A percentile compares a stretch with the other conserved stretches of the same genome.
These are phyloP conservation scores for Glaucopsyche alexis DNA, from an alignment of 2,888 invertebrate species.

Conservation along the genomic window DNA sequence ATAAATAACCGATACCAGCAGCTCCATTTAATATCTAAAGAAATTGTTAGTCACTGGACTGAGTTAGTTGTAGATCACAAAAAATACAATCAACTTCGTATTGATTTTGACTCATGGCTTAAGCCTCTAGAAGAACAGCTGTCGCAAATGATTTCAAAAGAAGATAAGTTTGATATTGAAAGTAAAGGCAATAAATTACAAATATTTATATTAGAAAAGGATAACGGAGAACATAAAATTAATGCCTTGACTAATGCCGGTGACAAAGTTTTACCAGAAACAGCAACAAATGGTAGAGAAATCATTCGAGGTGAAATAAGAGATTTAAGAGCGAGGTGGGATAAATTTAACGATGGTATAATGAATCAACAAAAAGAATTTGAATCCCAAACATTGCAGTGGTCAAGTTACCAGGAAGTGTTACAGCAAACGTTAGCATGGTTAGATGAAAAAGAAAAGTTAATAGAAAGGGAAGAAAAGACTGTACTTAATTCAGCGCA, in stretches of 20 bases:
- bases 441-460: constrained; percentile 91
- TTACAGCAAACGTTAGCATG: constrained; percentile 90
- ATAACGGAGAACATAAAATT: constrained; percentile 90
- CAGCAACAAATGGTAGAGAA: constrained; percentile 94
- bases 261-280: constrained; percentile 95
- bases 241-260: constrained; percentile 87
- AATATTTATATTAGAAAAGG: constrained; percentile 87
- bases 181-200: constrained; percentile 85
- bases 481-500: constrained; percentile 88
- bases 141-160: constrained; percentile 82
- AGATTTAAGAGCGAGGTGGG: constrained; percentile 91
- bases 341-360: constrained; percentile 90
- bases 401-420: constrained; percentile 92
- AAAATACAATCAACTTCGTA: constrained; percentile 86
- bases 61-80: constrained; percentile 91
- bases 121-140: constrained; percentile 85
- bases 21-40: constrained; percentile 89
- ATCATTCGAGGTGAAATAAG: constrained; percentile 91
- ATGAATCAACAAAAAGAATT: constrained; percentile 91
- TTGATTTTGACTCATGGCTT: constrained; percentile 88
- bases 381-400: constrained; percentile 90
- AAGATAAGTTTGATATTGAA: constrained; percentile 83
- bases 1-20: constrained; percentile 93
- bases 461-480: constrained; percentile 84
- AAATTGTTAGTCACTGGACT: constrained; percentile 91